Percentiles rank a stretch among this genome's conserved stretches.
These are phyloP conservation scores for Meloidogyne floridensis DNA, from an alignment of 1,140 invertebrate genomes.

Conservation along the genomic window DNA sequence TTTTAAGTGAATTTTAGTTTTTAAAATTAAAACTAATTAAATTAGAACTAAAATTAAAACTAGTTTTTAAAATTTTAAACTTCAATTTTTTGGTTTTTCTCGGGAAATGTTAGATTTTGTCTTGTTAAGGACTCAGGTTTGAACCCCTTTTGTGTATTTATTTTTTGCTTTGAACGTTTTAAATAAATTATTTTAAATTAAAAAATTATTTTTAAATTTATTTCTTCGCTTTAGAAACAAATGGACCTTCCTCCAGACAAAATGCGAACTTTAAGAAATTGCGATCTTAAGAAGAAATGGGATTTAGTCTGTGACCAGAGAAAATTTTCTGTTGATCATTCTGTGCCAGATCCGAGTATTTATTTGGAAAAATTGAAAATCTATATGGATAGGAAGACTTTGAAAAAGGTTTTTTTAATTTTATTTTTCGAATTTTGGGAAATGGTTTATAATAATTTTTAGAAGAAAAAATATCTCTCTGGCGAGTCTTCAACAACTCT, in stretches of 20 bases:
- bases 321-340: slow-evolving; percentile 54
- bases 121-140: neutral
- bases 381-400: slow-evolving; percentile 57
- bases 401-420: slow-evolving; percentile 52
- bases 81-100: neutral
- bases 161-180: neutral
- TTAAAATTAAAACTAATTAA: too few relatives aligned
- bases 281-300: slow-evolving; percentile 98
- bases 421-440: slow-evolving; percentile 35
- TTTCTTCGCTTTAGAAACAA: slow-evolving; percentile 75
- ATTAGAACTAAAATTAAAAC: too few relatives aligned
- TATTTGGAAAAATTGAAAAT: slow-evolving; percentile 61
- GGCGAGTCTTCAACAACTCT: slow-evolving; percentile 97
- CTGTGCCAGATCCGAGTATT: slow-evolving; percentile 51
- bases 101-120: neutral
- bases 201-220: slow-evolving; percentile 34
- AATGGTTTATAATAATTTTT: slow-evolving; percentile 63
- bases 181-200: slow-evolving; percentile 18
- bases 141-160: too few relatives aligned
- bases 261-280: slow-evolving; percentile 91
- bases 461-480: slow-evolving; percentile 82
- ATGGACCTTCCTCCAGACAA: slow-evolving; percentile 99
- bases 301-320: slow-evolving; percentile 99
- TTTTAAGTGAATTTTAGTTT: too few relatives aligned
- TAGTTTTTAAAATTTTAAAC: neutral